Conservation (phyloP, 2,797 vertebrate genomes). For the Lemur catta region DNA sequence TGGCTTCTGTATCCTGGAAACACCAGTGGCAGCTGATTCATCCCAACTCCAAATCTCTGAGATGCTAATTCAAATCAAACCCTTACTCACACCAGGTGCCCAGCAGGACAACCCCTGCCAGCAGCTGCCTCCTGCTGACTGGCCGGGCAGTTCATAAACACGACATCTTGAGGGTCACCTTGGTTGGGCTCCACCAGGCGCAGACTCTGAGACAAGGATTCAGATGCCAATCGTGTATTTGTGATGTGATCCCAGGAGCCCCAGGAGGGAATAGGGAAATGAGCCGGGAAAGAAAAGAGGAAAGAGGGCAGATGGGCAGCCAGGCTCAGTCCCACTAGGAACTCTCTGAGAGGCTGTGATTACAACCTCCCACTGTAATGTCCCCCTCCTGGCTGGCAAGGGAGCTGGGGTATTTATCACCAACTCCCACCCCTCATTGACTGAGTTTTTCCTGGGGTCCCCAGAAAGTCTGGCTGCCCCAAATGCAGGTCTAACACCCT, state of each 20-base stretch:
- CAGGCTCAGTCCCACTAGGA: not conserved
- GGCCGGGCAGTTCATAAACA: fast-evolving
- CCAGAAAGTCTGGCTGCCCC: not conserved
- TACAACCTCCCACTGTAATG: too few relatives aligned
- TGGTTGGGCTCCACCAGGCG: not conserved
- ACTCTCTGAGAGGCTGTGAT: not conserved
- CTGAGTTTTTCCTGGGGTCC: not conserved
- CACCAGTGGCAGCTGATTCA: not conserved
- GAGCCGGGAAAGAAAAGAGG: not conserved
- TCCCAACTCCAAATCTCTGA: not conserved
- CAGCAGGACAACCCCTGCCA: not conserved
- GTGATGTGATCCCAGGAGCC: not conserved
- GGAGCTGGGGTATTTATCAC: not conserved
- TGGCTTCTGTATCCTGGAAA: not conserved
- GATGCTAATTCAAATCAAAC: not conserved
- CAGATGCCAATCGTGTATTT: not conserved
- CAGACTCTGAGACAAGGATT: not conserved
- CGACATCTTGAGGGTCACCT: not conserved
- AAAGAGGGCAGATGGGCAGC: not conserved
- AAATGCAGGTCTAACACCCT: not conserved
- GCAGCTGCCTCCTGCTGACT: not conserved
- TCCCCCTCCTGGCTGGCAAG: not conserved
- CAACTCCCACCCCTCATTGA: not conserved
- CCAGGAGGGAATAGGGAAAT: not conserved
- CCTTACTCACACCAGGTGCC: too few relatives aligned